A percentile compares a stretch with the other conserved stretches of the same genome.
These are phyloP conservation scores for Ephialtes manifestator DNA, from an alignment of 2,888 invertebrate genomes.

Conservation along the genomic window DNA sequence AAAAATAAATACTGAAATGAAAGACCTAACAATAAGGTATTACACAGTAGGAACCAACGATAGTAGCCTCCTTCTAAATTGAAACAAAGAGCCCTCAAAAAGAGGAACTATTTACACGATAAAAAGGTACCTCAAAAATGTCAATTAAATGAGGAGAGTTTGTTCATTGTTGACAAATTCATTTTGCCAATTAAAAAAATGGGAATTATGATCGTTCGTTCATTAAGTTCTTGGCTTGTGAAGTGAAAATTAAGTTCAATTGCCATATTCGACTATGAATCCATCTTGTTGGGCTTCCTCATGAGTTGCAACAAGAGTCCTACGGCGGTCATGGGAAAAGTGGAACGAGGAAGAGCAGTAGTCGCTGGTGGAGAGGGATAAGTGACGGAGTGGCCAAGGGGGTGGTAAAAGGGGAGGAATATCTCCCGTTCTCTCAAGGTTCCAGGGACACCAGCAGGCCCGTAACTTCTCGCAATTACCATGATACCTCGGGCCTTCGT, in stretches of 20 bases:
- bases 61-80: too few species aligned
- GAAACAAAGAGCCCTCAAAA: too few species aligned
- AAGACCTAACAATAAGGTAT: too few species aligned
- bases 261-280: neutral
- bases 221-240: neutral
- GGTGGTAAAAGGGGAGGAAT: constrained; percentile 17
- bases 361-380: neutral
- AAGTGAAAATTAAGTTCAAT: constrained; percentile 1
- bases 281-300: neutral
- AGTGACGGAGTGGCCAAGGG: constrained; percentile 4
- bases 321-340: constrained; percentile 4
- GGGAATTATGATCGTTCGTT: neutral
- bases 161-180: neutral
- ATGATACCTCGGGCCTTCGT: constrained; percentile 77
- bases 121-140: too few species aligned
- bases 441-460: constrained; percentile 47
- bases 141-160: too few species aligned
- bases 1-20: too few species aligned
- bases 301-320: neutral
- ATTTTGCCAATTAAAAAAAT: neutral
- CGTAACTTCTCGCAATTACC: constrained; percentile 81
- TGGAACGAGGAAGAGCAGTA: neutral
- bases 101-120: too few species aligned
- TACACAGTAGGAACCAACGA: too few species aligned
- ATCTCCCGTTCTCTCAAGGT: constrained; percentile 47